Evolutionary conservation across 2,888 invertebrate genomes (phyloP).

Genomic region (Dusona sp.): DNA sequence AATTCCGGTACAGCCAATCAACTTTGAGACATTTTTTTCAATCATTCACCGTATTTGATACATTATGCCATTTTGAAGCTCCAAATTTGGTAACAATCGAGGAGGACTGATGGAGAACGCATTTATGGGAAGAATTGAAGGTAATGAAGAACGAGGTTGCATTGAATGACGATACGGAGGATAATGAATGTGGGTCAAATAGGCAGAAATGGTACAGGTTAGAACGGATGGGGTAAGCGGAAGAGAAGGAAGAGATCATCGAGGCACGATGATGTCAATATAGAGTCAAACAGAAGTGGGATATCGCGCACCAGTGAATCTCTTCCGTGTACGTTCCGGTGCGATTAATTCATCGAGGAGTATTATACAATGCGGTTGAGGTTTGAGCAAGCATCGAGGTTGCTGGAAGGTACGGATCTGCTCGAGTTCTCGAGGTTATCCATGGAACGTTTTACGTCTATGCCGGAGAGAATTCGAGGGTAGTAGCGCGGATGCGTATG

Average conservation of each 20-base stretch:
- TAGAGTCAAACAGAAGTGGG: constrained; percentile 53
- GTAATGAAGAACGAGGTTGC: neutral
- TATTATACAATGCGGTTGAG: constrained; percentile 1
- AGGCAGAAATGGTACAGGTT: neutral
- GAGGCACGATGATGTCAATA: constrained; percentile 51
- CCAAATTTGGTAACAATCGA: neutral
- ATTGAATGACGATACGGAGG: neutral
- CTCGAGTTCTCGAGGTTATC: neutral
- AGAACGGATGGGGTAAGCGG: neutral
- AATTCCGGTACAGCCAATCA: too few species aligned
- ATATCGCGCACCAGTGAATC: constrained; percentile 47
- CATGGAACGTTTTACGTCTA: neutral
- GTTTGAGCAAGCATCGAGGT: constrained; percentile 1
- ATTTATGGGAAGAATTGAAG: neutral
- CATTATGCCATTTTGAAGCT: neutral
- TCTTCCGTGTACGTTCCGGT: constrained; percentile 44
- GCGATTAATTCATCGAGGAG: constrained; percentile 54
- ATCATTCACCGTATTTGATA: neutral
- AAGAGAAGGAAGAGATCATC: constrained; percentile 30
- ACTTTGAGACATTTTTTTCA: neutral
- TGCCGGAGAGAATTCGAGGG: neutral
- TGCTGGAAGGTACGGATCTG: constrained; percentile 11
- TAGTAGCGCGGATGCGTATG: constrained; percentile 29
- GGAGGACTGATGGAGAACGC: neutral
- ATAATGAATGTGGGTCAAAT: constrained; percentile 18